A percentile compares a stretch with the other conserved stretches of the same genome.
phyloP scores from a whole-genome alignment of 2,797 vertebrate genomes.

The Morelia viridis region DNA sequence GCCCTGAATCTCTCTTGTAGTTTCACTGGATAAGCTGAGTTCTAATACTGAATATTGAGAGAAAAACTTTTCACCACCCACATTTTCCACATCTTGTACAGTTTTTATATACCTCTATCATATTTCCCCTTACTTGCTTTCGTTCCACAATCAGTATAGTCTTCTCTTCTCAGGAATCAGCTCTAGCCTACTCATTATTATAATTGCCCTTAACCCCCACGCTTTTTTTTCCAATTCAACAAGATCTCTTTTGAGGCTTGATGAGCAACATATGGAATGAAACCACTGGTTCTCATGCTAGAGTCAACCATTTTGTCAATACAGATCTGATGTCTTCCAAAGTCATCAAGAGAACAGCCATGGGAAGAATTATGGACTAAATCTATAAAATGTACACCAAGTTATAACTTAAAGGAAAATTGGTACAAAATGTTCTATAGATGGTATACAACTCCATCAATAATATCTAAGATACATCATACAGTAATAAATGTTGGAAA shows the following conservation, averaged over 20 bases:
- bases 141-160: neutral
- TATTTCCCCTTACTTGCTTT: neutral
- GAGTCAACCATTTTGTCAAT: neutral
- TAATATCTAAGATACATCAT: neutral
- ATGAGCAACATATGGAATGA: neutral
- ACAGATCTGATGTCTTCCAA: neutral
- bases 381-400: neutral
- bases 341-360: neutral
- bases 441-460: neutral
- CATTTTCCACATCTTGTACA: neutral
- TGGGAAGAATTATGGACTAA: neutral
- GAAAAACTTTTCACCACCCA: neutral
- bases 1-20: neutral
- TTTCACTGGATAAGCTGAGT: neutral
- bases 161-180: neutral
- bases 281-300: neutral
- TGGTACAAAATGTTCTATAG: neutral
- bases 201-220: neutral
- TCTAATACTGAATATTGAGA: neutral
- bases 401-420: neutral
- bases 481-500: neutral
- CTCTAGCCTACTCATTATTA: neutral
- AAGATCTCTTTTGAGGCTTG: neutral
- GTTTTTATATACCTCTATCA: neutral
- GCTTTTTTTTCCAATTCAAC: neutral